phyloP scores from a whole-genome alignment of 1,140 invertebrate species.

The Pogonomyrmex barbatus region DNA sequence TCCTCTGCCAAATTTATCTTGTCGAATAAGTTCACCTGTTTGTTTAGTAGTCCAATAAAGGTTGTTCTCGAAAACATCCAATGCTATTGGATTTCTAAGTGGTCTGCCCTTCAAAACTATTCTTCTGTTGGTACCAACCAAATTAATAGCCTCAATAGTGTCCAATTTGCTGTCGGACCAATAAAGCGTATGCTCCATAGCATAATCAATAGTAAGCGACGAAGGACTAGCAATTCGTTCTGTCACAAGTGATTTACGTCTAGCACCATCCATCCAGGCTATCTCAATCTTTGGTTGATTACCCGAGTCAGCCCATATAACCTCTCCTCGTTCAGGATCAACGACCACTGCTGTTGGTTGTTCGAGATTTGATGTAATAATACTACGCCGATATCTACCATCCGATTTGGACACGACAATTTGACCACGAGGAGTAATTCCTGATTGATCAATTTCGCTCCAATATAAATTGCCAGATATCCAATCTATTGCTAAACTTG shows the following conservation, averaged over 20 bases:
- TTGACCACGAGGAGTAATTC: slow-evolving; percentile 90
- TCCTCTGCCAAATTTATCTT: slow-evolving; percentile 98
- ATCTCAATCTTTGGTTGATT: slow-evolving; percentile 94
- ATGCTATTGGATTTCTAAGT: slow-evolving; percentile 92
- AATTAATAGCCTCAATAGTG: slow-evolving; percentile 95
- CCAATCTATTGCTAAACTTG: slow-evolving; percentile 96
- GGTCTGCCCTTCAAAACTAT: slow-evolving; percentile 91
- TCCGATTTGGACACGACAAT: slow-evolving; percentile 96
- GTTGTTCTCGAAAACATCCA: slow-evolving; percentile 97
- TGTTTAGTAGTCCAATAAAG: slow-evolving; percentile 96
- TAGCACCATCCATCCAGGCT: slow-evolving; percentile 98
- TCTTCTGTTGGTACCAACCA: slow-evolving; percentile 90
- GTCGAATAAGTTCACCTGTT: slow-evolving; percentile 93
- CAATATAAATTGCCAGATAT: slow-evolving; percentile 97
- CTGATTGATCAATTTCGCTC: slow-evolving; percentile 94
- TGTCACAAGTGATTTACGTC: slow-evolving; percentile 92
- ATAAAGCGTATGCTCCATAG: slow-evolving; percentile 95
- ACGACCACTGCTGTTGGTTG: slow-evolving; percentile 94
- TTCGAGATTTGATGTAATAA: slow-evolving; percentile 91
- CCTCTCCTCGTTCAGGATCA: slow-evolving; percentile 93
- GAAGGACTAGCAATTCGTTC: slow-evolving; percentile 94
- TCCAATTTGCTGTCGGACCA: slow-evolving; percentile 98
- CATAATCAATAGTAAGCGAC: slow-evolving; percentile 95
- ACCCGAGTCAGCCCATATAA: slow-evolving; percentile 97
- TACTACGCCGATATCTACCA: slow-evolving; percentile 93